phyloP scores from a whole-genome alignment of 1,140 invertebrate genomes.

The Ectropis grisescens region DNA sequence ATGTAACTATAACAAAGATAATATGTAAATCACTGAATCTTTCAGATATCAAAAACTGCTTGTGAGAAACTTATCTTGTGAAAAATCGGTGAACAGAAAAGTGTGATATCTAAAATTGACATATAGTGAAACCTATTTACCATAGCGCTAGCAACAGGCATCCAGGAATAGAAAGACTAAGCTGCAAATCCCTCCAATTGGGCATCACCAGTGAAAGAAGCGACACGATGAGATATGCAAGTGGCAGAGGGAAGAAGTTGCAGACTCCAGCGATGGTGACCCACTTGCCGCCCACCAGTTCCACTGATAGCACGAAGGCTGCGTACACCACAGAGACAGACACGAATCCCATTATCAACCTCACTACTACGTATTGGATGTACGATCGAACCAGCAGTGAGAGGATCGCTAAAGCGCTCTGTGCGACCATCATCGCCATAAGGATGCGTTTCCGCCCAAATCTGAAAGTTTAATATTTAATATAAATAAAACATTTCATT shows the following conservation, averaged over 20 bases:
- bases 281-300: slow-evolving; percentile 82
- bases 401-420: slow-evolving; percentile 73
- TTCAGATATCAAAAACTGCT: no score
- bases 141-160: slow-evolving; percentile 76
- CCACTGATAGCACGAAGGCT: slow-evolving; percentile 79
- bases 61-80: no score
- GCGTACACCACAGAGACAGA: slow-evolving; percentile 81
- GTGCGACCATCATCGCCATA: slow-evolving; percentile 77
- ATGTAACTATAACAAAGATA: no score
- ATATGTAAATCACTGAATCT: no score
- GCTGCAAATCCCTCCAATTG: slow-evolving; percentile 80
- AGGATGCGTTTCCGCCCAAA: slow-evolving; percentile 83
- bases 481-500: no score
- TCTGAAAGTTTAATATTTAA: no score
- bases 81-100: no score
- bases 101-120: no score
- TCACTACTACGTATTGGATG: slow-evolving; percentile 73
- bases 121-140: no score
- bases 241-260: slow-evolving; percentile 79
- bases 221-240: slow-evolving; percentile 81
- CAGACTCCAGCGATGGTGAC: slow-evolving; percentile 80
- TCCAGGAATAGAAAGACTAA: slow-evolving; percentile 79
- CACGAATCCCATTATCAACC: slow-evolving; percentile 76
- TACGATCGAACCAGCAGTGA: slow-evolving; percentile 76
- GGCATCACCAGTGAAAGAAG: slow-evolving; percentile 78